phyloP scores from a whole-genome alignment of 2,797 vertebrate species.

The Falco cherrug region DNA sequence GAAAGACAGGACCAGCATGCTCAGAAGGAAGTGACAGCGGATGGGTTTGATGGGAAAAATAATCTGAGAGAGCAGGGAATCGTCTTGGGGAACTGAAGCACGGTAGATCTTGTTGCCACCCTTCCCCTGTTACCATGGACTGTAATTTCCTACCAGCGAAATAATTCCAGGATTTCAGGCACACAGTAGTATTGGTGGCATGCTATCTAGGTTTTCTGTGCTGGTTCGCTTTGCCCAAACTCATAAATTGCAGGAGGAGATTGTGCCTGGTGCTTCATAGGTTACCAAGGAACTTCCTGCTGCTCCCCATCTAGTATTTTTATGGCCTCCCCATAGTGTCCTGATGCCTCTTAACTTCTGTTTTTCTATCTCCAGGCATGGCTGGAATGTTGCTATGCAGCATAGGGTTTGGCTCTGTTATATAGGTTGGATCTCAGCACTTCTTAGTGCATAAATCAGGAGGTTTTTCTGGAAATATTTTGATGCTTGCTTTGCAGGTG shows the following conservation, averaged over 20 bases:
- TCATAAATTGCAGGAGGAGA: background rate
- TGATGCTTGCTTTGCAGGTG: constrained; percentile 58
- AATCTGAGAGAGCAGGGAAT: background rate
- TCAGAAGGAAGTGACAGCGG: background rate
- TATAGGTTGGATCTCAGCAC: background rate
- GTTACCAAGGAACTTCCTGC: constrained; percentile 7
- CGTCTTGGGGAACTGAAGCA: background rate
- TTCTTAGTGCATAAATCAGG: constrained; percentile 25
- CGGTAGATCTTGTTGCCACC: background rate
- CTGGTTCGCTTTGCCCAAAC: background rate
- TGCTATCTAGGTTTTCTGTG: background rate
- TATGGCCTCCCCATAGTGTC: background rate
- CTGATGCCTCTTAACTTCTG: background rate
- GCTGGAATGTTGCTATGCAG: background rate
- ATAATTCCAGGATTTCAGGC: background rate
- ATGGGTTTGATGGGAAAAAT: background rate
- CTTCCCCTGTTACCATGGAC: background rate
- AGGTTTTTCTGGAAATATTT: constrained; percentile 44
- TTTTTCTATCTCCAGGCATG: constrained; percentile 1
- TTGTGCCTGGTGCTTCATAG: constrained; percentile 20
- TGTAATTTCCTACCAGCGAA: background rate
- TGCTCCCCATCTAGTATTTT: background rate
- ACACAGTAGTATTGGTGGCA: background rate
- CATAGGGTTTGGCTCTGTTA: background rate
- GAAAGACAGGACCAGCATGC: background rate